phyloP scores from a whole-genome alignment of 2,113 vertebrate species.

The Phylloscopus trochilus region DNA sequence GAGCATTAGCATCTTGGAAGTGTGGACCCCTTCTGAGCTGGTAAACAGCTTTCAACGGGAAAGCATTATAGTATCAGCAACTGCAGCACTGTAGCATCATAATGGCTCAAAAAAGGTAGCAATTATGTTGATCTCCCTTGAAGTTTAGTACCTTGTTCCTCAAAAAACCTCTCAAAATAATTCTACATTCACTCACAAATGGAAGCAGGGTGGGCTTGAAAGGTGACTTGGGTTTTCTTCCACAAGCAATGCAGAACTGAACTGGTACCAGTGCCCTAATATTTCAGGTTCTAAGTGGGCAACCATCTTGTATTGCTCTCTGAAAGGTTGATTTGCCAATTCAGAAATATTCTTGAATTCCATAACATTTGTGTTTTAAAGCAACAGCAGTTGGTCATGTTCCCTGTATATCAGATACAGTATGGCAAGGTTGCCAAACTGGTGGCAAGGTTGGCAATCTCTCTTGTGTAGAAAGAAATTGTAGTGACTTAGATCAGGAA shows the following conservation, averaged over 20 bases:
- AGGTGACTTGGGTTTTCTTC: background rate
- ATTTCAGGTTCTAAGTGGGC: background rate
- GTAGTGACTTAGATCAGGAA: background rate
- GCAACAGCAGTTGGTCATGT: background rate
- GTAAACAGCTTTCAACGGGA: background rate
- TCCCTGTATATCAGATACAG: rapidly evolving
- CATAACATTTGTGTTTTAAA: background rate
- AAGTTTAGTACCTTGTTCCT: background rate
- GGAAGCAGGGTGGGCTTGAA: background rate
- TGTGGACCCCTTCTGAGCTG: background rate
- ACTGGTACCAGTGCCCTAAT: background rate
- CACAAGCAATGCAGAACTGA: background rate
- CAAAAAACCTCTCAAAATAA: background rate
- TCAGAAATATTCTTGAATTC: background rate
- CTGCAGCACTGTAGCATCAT: background rate
- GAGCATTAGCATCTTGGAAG: background rate
- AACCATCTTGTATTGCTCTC: background rate
- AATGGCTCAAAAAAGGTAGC: background rate
- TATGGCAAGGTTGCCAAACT: background rate
- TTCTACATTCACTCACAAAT: background rate
- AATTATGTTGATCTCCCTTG: background rate
- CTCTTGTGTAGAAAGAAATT: background rate
- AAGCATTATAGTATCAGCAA: background rate
- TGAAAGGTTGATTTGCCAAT: background rate
- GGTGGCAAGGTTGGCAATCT: background rate